A percentile compares a stretch with the other conserved stretches of the same genome.
Conservation (phyloP, 2,888 invertebrate species). For the Antheraea yamamai region DNA sequence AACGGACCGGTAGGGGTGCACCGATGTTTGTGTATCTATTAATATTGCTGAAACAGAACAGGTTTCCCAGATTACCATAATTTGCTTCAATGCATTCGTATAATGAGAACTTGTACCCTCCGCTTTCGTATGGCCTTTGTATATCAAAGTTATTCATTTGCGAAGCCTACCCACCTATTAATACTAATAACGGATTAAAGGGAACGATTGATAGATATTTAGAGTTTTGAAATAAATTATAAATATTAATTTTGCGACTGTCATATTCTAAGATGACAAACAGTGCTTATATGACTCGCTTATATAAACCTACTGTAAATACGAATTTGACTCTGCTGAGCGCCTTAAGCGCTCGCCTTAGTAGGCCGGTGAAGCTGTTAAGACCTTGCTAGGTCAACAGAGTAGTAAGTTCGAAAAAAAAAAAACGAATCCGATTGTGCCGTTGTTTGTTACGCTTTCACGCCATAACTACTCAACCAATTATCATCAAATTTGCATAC, state of each 20-base stretch:
- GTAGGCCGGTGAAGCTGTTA: too few species aligned
- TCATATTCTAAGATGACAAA: neutral
- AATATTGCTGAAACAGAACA: constrained; percentile 80
- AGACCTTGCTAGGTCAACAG: too few species aligned
- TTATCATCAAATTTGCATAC: too few species aligned
- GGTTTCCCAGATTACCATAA: constrained; percentile 81
- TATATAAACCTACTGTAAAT: too few species aligned
- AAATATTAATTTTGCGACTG: neutral
- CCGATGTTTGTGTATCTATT: constrained; percentile 71
- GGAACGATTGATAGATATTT: neutral
- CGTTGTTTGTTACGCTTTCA: too few species aligned
- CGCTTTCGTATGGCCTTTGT: constrained; percentile 56
- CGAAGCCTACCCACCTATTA: constrained; percentile 48
- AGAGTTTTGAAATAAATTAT: neutral
- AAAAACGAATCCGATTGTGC: too few species aligned
- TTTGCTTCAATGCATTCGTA: constrained; percentile 82
- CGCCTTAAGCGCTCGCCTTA: too few species aligned
- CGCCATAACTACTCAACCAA: too few species aligned
- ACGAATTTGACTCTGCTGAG: too few species aligned
- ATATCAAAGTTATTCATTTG: constrained; percentile 67
- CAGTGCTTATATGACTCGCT: neutral
- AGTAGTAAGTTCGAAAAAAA: too few species aligned
- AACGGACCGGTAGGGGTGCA: constrained; percentile 43
- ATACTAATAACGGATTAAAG: constrained; percentile 21
- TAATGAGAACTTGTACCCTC: constrained; percentile 77